Evolutionary conservation across 1,140 invertebrate genomes (phyloP).

Genomic region (Aphaenogaster floridana): DNA sequence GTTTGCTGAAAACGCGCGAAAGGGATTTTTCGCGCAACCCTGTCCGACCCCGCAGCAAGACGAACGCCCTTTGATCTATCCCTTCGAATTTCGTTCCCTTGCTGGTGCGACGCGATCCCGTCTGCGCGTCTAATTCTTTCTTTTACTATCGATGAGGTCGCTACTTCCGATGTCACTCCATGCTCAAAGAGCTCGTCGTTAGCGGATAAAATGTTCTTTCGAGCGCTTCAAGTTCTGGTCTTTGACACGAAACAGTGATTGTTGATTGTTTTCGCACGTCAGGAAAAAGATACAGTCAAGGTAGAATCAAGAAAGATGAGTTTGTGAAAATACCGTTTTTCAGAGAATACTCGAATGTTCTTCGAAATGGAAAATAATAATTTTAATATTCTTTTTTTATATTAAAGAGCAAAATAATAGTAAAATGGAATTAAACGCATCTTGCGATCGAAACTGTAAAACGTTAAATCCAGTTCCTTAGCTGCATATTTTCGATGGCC

Average conservation of each 20-base stretch:
- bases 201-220: conserved; percentile 39
- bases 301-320: not conserved
- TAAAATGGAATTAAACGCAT: not conserved
- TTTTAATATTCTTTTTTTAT: not conserved
- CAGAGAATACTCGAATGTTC: not conserved
- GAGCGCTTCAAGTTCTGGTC: not conserved
- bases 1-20: conserved; percentile 58
- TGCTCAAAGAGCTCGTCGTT: conserved; percentile 53
- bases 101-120: conserved; percentile 41
- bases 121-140: conserved; percentile 67
- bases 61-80: conserved; percentile 68
- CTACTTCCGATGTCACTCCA: conserved; percentile 47
- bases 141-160: conserved; percentile 67
- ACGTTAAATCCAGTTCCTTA: not conserved
- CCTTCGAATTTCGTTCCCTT: conserved; percentile 69
- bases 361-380: not conserved
- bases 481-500: not conserved
- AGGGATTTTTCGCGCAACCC: conserved; percentile 64
- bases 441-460: not conserved
- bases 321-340: not conserved
- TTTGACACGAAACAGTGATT: conserved; percentile 45
- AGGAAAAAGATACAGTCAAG: not conserved
- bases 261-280: conserved; percentile 41
- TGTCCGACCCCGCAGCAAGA: conserved; percentile 21
- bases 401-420: not conserved